A percentile compares a stretch with the other conserved stretches of the same genome.
Evolutionary conservation across 1,140 invertebrate species (phyloP).

Genomic region (Leptoteleia sp.): DNA sequence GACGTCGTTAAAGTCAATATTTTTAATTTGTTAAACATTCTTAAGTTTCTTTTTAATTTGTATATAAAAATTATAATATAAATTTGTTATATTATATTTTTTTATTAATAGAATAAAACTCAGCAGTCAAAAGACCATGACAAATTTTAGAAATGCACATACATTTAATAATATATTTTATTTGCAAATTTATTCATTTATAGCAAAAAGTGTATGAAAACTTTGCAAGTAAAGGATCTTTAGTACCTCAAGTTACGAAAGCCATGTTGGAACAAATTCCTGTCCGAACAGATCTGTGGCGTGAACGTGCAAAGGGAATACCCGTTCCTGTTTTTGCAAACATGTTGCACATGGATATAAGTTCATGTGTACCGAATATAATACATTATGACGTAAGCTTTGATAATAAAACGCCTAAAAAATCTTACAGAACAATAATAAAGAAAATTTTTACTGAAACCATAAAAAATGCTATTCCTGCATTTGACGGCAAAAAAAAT

Average conservation of each 20-base stretch:
- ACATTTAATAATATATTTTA: no score
- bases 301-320: conserved; percentile 77
- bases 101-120: no score
- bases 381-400: conserved; percentile 83
- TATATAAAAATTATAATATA: no score
- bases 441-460: conserved; percentile 67
- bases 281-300: conserved; percentile 37
- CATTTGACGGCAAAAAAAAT: conserved; percentile 88
- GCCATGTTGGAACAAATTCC: conserved; percentile 24
- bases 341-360: conserved; percentile 81
- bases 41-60: no score
- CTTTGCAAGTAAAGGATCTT: conserved; percentile 20
- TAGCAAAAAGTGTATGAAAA: no score
- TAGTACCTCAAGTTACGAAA: neutral
- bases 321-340: conserved; percentile 82
- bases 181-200: no score
- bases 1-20: no score
- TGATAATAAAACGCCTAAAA: conserved; percentile 81
- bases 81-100: no score
- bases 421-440: conserved; percentile 75
- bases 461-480: conserved; percentile 79
- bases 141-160: no score
- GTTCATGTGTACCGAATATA: conserved; percentile 67
- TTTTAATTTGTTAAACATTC: no score
- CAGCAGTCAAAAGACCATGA: no score